Evolutionary conservation across 2,113 vertebrate genomes (phyloP), one percentile per base, ranked within the genome.

Genomic region (Pogona vitticeps): DNA sequence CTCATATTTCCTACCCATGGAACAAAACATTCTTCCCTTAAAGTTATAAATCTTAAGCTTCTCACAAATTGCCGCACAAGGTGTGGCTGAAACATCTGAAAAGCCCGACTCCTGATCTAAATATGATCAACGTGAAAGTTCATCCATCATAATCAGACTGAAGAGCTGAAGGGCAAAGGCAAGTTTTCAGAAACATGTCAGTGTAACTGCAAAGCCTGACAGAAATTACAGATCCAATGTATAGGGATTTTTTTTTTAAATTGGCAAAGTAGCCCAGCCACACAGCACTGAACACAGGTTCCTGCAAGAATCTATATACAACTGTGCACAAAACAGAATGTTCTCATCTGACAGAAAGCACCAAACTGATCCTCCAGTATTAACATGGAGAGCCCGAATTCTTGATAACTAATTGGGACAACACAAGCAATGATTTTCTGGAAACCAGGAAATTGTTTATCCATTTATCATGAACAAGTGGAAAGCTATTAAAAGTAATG

Each of bases 1-100:
- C 92, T 92, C 91, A 89, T 88, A 86, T 84, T 85, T 91, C 94
- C 95, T 94, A 92, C 93, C 92, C 91, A 87, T 78, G 88, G 91
- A 95, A 96, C 95, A 81, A 88, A 95, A 94, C 46, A 89, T 94
- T 88, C 92, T 90, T 92, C 90, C 87, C 40, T 0, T 76, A 87
- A 63, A 78, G 90, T 2, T 23, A 89, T 91, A 92, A 91, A 87
- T 87, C 86, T 88, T 82, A 61, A 63, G 33, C 78, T 87, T 84
- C 89, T 82, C 84, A 92, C 89, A 3, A 68, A 2, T 23, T 87
- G 76, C 82, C 81, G 82, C 33, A 17, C 7, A 72, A 17, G 7
- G 61, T 80, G n/a, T 20, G 28, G 26, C 3, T 79, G 61, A n/a
- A 68, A 78, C 42, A 70, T 14, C 58, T 68, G 52, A 70, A 17